Evolutionary conservation across 2,113 vertebrate genomes (phyloP), one percentile per base, ranked within the genome.

Genomic region (Rhinolophus sinicus): DNA sequence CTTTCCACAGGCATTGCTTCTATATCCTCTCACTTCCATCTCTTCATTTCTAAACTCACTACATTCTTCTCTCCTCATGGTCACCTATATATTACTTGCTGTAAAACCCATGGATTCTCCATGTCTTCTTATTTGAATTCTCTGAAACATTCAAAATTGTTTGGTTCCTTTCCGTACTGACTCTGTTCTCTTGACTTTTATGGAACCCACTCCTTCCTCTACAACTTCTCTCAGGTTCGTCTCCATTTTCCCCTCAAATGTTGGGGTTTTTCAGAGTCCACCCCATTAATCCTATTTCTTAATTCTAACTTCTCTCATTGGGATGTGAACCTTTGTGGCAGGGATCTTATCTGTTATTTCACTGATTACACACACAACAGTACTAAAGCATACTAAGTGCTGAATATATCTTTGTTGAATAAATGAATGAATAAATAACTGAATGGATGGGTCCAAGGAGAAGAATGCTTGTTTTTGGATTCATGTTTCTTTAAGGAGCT

Each of bases 41-140:
- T 80, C 22, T 83, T 84, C 28, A 87, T 72, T 83, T 96, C 18
- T 88, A 44, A 90, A 77, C 40, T 88, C 62, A 83, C 40, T 60
- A 52, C 8, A 62, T 87, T 91, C 35, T 60, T 26, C 33, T 70
- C 15, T 92, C 67, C 15, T 92, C 19, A 35, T 38, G 52, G 21
- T 52, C 4, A 38, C 24, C 28, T 26, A n/a, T 22, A 5, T 52
- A 70, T 77, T 72, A 0, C 11, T 65, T 72, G 8, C 10, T 64
- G 8, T 77, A 5, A 92, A 70, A 65, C 14, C 9, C 38, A 70
- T 35, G 38, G 10, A 33, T 91, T 62, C 4, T 75, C 76, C 24
- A 4, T 92, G 3, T 60, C 8, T 78, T 60, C 8, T 78, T 88
- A 84, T 58, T 85, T 73, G 33, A 95, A 65, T 90, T 95, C 21